Conservation (phyloP, 2,797 vertebrate species). For the Oreochromis grahami region DNA sequence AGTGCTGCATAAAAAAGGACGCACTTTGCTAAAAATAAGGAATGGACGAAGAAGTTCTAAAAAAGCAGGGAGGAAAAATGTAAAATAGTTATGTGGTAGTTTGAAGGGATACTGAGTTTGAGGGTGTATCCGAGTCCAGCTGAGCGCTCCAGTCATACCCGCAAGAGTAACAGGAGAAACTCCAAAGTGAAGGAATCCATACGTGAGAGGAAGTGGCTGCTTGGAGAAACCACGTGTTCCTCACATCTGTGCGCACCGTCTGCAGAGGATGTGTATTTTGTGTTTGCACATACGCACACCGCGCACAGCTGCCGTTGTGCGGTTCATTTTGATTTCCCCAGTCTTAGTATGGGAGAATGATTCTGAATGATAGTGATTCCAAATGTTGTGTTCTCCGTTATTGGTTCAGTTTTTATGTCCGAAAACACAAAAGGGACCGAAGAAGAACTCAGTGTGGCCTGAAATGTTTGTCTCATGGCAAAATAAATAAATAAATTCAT, state of each 20-base stretch:
- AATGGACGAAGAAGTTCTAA: neutral
- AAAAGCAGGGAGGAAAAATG: neutral
- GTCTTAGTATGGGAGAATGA: neutral
- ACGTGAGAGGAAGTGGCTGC: slow-evolving; percentile 70
- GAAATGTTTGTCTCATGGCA: neutral
- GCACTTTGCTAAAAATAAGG: neutral
- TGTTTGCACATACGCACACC: neutral
- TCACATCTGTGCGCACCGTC: slow-evolving; percentile 63
- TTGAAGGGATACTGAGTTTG: slow-evolving; percentile 48
- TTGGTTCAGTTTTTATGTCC: neutral
- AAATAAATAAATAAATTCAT: neutral
- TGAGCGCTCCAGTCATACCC: slow-evolving; percentile 29
- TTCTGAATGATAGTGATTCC: neutral
- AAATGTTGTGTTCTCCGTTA: neutral
- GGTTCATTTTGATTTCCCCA: neutral
- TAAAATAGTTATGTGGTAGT: neutral
- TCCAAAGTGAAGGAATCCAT: slow-evolving; percentile 38
- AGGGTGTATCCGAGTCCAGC: slow-evolving; percentile 30
- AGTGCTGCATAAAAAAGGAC: neutral
- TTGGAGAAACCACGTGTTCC: slow-evolving; percentile 75
- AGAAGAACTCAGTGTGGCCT: neutral
- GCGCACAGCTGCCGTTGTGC: neutral
- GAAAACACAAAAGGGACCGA: neutral
- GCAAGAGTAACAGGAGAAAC: slow-evolving; percentile 46
- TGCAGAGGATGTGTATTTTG: neutral